These are phyloP conservation scores for Leucophenga varia DNA, from an alignment of 1,140 invertebrate species.

Conservation along the genomic window DNA sequence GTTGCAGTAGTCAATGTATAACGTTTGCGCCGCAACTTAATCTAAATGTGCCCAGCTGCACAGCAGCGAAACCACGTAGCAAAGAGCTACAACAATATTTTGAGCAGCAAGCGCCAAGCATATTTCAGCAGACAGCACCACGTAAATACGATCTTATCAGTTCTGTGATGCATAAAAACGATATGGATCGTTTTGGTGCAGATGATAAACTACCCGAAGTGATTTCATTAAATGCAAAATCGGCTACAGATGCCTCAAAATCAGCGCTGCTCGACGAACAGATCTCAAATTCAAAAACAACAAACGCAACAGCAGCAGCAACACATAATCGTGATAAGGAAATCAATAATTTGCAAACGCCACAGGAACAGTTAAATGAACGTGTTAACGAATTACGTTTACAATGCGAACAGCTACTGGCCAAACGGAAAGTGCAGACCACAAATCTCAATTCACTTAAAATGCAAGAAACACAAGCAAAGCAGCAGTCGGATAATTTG, in stretches of 20 bases:
- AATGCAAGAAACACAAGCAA: conserved; percentile 15
- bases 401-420: conserved; percentile 29
- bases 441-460: conserved; percentile 16
- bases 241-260: no score
- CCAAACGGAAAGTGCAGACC: conserved; percentile 25
- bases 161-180: conserved; percentile 50
- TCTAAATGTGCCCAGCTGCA: conserved; percentile 38
- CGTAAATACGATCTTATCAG: conserved; percentile 41
- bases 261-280: no score
- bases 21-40: conserved; percentile 44
- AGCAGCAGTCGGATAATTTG: conserved; percentile 18
- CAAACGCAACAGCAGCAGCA: no score
- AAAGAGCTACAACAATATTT: conserved; percentile 35
- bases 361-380: conserved; percentile 26
- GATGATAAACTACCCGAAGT: conserved; percentile 11
- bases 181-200: conserved; percentile 36
- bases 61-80: conserved; percentile 16
- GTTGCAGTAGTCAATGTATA: conserved; percentile 34
- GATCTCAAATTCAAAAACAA: no score
- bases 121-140: conserved; percentile 48
- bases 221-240: no score
- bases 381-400: conserved; percentile 37
- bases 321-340: no score
- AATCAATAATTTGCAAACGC: no score
- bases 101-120: conserved; percentile 40